Base-by-base conservation (phyloP, 1,140 invertebrate species). In the Zaprionus taronus region DNA sequence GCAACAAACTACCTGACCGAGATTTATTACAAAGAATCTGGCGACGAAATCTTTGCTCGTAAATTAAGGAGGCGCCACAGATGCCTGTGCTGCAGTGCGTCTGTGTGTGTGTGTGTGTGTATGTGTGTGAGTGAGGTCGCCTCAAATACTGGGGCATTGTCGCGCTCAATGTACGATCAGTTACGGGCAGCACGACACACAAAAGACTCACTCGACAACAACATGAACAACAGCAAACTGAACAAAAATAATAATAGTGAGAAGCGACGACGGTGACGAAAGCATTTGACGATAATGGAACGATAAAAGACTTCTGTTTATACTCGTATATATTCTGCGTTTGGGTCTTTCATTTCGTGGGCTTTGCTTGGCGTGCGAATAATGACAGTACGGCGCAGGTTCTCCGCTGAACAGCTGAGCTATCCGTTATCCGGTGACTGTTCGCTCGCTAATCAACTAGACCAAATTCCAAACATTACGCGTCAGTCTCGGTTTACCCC, bases 261-360 rank as follows among this genome's bases (percentile, higher is more conserved):
- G 56, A 47, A 72, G 72, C 83, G 70, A 75, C 72, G 77, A 66
- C 68, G 78, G 78, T 77, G 84, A 87, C 84, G 84, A 87, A 89
- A 89, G 84, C 84, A 69, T 89, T 89, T 76, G 49, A 80, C 81
- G 83, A 89, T 87, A 87, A 87, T 87, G 83, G 64, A 89, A 87
- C 81, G 83, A 87, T 87, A 87, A 87, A 87, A 87, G 84, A 83
- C 70, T 70, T 80, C 75, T 76, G 60, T 26, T 63, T 55, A 60
- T 53, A 68, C 61, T 58, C 66, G 70, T 17, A 60, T 51, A 15
- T 67, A 28, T 51, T 26, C 20, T 44, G 56, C n/a, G 4, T 38
- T 24, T 28, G 51, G 47, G 56, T 49, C 58, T 62, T 31, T 69
- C 41, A 7, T 22, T 28, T 14, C 38, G 38, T 67, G 71, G 49